Evolutionary conservation across 2,797 vertebrate genomes (phyloP).

Genomic region (Odontamblyopus rebecca): DNA sequence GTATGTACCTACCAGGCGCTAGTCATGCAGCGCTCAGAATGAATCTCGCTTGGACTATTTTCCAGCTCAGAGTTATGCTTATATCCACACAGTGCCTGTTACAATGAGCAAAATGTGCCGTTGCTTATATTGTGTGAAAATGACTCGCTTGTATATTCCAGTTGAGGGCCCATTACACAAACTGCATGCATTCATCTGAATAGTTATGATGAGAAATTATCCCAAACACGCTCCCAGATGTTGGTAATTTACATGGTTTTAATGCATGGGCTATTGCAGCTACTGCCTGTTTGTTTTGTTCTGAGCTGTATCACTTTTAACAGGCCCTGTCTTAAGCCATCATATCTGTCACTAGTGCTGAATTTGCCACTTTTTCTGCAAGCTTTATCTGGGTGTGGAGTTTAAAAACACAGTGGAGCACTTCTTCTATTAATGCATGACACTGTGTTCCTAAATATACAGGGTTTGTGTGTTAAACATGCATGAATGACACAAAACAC

Average conservation of each 20-base stretch:
- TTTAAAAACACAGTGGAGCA: too few relatives aligned
- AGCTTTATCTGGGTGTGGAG: too few relatives aligned
- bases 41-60: neutral
- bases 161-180: neutral
- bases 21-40: neutral
- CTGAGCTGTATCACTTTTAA: neutral
- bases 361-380: too few relatives aligned
- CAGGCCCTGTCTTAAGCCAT: too few relatives aligned
- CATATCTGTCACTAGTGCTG: too few relatives aligned
- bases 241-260: neutral
- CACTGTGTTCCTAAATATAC: too few relatives aligned
- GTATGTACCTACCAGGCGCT: neutral
- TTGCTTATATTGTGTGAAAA: neutral
- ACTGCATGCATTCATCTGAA: neutral
- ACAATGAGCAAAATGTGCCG: neutral
- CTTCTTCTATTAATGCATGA: too few relatives aligned
- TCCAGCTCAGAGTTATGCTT: neutral
- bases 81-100: neutral
- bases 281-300: neutral
- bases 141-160: neutral
- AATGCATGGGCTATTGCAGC: neutral
- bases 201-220: constrained; percentile 7
- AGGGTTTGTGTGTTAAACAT: too few relatives aligned
- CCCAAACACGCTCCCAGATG: neutral
- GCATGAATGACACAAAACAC: too few relatives aligned